Percentiles rank a stretch among this genome's conserved stretches.
Evolutionary conservation across 2,113 vertebrate species (phyloP).

Genomic region (Eudyptes chrysolophus): DNA sequence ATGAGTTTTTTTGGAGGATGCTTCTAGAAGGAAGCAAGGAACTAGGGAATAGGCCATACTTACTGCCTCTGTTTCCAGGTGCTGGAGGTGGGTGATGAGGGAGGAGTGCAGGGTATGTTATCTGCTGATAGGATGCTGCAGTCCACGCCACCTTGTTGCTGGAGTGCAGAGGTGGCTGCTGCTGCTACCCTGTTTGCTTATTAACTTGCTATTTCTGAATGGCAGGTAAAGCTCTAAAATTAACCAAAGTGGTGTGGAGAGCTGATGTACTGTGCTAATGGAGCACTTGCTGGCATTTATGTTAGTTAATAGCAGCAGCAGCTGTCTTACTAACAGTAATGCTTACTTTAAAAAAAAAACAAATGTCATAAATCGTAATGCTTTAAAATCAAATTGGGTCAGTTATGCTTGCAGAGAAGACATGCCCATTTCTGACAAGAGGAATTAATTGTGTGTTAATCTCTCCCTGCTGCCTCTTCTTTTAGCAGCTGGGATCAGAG

Average conservation of each 20-base stretch:
- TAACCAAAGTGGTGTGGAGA: neutral
- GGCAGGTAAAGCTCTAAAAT: neutral
- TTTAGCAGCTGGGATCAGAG: neutral
- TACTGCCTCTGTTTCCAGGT: neutral
- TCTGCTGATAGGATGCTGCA: neutral
- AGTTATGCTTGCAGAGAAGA: neutral
- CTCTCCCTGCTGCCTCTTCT: neutral
- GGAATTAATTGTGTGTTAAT: neutral
- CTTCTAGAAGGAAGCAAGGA: neutral
- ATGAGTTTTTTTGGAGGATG: neutral
- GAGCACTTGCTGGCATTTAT: neutral
- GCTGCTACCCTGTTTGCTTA: slow-evolving; percentile 3
- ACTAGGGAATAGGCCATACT: neutral
- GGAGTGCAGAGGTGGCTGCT: neutral
- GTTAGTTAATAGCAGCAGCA: neutral
- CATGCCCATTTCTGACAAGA: neutral
- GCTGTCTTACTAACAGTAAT: neutral
- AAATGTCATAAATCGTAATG: neutral
- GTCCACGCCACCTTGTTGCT: neutral
- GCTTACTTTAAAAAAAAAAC: neutral
- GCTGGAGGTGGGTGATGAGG: neutral
- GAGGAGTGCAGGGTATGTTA: neutral
- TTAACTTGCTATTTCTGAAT: neutral
- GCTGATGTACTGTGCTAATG: neutral
- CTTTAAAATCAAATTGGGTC: neutral